Conservation (phyloP, 1,140 invertebrate genomes). For the Saxidomus purpurata region DNA sequence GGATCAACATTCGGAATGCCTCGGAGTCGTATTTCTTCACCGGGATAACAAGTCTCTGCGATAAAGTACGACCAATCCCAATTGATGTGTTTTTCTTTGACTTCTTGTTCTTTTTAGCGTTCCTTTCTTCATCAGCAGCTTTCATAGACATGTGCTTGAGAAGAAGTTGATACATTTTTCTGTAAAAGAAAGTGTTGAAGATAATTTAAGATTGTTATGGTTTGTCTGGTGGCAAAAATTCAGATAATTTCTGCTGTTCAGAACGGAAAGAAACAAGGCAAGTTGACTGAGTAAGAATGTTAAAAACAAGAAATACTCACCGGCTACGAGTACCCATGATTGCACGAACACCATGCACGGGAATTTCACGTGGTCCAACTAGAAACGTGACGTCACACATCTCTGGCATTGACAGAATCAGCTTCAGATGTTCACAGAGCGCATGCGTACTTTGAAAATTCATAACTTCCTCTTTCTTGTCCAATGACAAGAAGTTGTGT, state of each 20-base stretch:
- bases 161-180: conserved; percentile 70
- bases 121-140: background rate
- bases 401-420: conserved; percentile 93
- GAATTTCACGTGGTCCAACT: conserved; percentile 96
- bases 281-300: background rate
- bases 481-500: background rate
- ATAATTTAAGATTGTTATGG: no score
- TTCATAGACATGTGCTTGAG: conserved; percentile 47
- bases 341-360: conserved; percentile 97
- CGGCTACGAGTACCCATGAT: conserved; percentile 95
- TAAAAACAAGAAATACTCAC: conserved; percentile 86
- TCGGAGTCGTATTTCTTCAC: conserved; percentile 42
- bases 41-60: conserved; percentile 35
- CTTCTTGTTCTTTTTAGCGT: background rate
- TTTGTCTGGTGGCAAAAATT: no score
- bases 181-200: conserved; percentile 61
- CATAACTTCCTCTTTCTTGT: background rate
- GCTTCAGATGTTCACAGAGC: conserved; percentile 71
- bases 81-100: conserved; percentile 9
- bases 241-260: no score
- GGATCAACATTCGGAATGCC: conserved; percentile 39
- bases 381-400: conserved; percentile 98
- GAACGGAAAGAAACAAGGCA: no score
- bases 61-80: conserved; percentile 9
- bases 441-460: conserved; percentile 34